phyloP scores from a whole-genome alignment of 1,140 invertebrate genomes.

The Caenorhabditis brenneri region DNA sequence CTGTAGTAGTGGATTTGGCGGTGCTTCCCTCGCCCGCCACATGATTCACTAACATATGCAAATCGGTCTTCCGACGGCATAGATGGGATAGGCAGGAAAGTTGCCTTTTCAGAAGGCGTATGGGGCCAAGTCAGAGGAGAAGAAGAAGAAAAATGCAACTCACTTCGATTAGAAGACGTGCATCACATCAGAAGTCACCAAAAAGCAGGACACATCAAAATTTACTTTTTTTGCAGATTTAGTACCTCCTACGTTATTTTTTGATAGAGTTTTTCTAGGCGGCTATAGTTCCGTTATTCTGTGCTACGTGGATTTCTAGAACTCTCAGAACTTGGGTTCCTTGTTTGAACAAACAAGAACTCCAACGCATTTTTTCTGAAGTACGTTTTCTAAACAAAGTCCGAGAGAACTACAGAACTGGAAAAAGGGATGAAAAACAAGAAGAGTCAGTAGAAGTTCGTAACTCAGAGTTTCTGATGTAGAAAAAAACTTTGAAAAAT shows the following conservation, averaged over 20 bases:
- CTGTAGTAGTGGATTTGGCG: conserved; percentile 24
- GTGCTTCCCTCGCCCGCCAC: background rate
- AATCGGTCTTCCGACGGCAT: conserved; percentile 21
- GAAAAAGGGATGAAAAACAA: no score
- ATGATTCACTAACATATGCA: conserved; percentile 38
- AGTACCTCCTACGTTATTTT: background rate
- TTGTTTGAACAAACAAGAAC: no score
- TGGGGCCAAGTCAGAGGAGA: background rate
- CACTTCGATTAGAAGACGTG: conserved; percentile 30
- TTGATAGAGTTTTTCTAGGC: no score
- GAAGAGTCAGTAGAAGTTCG: no score
- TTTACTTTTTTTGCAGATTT: conserved; percentile 28
- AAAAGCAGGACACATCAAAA: conserved; percentile 1
- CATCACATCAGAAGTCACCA: conserved; percentile 28
- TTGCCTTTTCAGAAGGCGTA: background rate
- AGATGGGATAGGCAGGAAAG: conserved; percentile 22
- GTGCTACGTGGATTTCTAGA: no score
- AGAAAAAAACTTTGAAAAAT: no score
- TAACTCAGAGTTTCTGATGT: no score
- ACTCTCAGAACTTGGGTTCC: no score
- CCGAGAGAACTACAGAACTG: no score
- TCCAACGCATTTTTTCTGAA: no score
- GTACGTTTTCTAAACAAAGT: no score
- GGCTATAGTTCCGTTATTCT: background rate
- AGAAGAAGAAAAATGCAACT: background rate